Evolutionary conservation across 2,797 vertebrate genomes (phyloP).

Genomic region (Crypturellus tataupa): DNA sequence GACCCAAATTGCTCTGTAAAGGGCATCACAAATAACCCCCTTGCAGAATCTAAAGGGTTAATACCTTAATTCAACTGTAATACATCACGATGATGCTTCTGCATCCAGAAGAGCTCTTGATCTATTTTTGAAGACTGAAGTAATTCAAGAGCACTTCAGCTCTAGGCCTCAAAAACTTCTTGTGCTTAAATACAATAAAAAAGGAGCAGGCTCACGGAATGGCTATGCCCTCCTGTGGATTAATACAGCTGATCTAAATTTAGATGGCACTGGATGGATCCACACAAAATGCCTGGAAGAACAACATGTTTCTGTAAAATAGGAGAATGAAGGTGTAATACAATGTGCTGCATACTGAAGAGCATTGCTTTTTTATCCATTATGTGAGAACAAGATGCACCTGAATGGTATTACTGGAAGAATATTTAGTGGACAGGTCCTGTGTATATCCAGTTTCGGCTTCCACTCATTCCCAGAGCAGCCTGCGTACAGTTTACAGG

Average conservation of each 20-base stretch:
- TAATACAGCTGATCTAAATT: slow-evolving; percentile 71
- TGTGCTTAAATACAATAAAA: slow-evolving; percentile 24
- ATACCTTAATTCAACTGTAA: background rate
- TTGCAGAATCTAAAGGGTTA: background rate
- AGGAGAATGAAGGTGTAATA: slow-evolving; percentile 38
- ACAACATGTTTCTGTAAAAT: slow-evolving; percentile 26
- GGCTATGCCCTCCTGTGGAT: background rate
- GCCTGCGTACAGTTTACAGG: slow-evolving; percentile 7
- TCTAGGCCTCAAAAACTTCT: slow-evolving; percentile 1
- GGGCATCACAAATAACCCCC: background rate
- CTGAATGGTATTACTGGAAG: slow-evolving; percentile 22
- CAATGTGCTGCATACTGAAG: background rate
- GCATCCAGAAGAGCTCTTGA: background rate
- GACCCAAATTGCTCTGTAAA: background rate
- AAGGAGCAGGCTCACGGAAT: slow-evolving; percentile 33
- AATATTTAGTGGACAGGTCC: slow-evolving; percentile 25
- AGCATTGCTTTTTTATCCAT: background rate
- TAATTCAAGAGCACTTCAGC: slow-evolving; percentile 28
- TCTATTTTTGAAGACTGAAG: slow-evolving; percentile 52
- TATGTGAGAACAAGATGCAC: slow-evolving; percentile 34
- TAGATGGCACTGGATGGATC: slow-evolving; percentile 52
- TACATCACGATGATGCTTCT: background rate
- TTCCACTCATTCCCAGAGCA: background rate
- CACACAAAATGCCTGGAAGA: slow-evolving; percentile 56
- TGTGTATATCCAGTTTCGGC: background rate